Base-by-base conservation (phyloP, 2,113 vertebrate species). In the Scomber colias region DNA sequence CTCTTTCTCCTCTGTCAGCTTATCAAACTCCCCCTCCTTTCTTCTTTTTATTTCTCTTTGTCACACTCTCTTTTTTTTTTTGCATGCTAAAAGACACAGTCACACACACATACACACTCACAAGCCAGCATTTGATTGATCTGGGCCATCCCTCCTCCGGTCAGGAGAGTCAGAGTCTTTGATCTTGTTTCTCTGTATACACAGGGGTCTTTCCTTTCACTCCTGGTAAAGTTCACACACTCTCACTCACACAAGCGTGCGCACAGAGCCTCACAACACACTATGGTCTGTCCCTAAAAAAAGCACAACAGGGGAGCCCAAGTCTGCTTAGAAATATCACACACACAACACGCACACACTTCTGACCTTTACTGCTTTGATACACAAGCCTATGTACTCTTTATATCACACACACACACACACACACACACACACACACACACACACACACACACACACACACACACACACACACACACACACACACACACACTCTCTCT, bases 141-240 rank as follows among this genome's bases (percentile, higher is more conserved):
- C 65, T 70, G 35, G 69, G 49, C 57, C 69, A 73, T 74, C 35
- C 70, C 57, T 88, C 79, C 68, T 63, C 66, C 60, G 54, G 77
- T 80, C 77, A 84, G 80, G 66, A 65, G 77, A 84, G 80, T 74
- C 75, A 27, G 30, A 64, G 71, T 81, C 70, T 89, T 84, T 92
- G 85, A 90, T 91, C 76, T 74, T 50, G 61, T 83, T 83, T 81
- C 72, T 80, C 55, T 71, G 61, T 73, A 72, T 24, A 81, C 80
- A 71, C 82, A 71, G 81, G 81, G 79, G 71, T 86, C 82, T 83
- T 59, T 81, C 59, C 85, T 87, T 85, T 81, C 77, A 68, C 17
- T 72, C 17, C 76, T 46, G 77, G 63, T 86, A 87, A 83, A 87
- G 87, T 88, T 87, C 83, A 91, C 84, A 79, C 51, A 56, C 71